A percentile compares a stretch with the other conserved stretches of the same genome.
Conservation (phyloP, 1,140 invertebrate species). For the Lordiphosa clarofinis region DNA sequence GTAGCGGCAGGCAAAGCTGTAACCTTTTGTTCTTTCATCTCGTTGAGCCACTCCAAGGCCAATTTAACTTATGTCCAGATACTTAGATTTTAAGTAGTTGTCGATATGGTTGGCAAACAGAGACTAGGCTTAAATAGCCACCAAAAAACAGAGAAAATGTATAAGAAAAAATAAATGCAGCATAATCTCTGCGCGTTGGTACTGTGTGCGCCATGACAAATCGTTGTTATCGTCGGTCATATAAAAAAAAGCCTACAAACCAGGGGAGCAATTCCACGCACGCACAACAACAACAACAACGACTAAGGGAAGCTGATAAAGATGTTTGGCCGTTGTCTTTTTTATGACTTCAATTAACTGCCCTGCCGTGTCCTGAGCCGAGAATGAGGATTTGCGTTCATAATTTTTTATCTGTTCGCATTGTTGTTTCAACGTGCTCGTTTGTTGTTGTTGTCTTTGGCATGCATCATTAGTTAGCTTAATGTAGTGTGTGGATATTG, state of each 20-base stretch:
- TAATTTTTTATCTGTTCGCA: conserved; percentile 70
- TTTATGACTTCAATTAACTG: conserved; percentile 75
- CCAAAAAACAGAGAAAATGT: conserved; percentile 22
- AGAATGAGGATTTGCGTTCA: conserved; percentile 68
- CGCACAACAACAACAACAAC: conserved; percentile 18
- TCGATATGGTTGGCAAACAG: conserved; percentile 30
- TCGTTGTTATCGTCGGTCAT: conserved; percentile 59
- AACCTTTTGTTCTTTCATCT: no score
- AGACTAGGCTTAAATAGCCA: conserved; percentile 42
- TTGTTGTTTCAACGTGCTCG: conserved; percentile 38
- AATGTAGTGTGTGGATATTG: conserved; percentile 61
- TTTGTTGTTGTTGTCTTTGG: conserved; percentile 45
- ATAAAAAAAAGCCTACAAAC: conserved; percentile 42
- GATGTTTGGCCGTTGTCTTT: conserved; percentile 65
- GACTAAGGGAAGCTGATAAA: conserved; percentile 42
- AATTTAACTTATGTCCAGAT: conserved; percentile 5
- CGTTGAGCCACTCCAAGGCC: no score
- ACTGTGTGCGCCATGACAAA: conserved; percentile 52
- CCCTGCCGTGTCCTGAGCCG: conserved; percentile 37
- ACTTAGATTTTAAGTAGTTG: conserved; percentile 63
- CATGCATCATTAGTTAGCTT: conserved; percentile 75
- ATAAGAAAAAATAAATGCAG: conserved; percentile 47
- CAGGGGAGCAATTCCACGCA: conserved; percentile 69
- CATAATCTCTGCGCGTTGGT: conserved; percentile 52
- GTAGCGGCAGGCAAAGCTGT: no score